Conservation (phyloP, 2,113 vertebrate genomes). For the Notothenia coriiceps region DNA sequence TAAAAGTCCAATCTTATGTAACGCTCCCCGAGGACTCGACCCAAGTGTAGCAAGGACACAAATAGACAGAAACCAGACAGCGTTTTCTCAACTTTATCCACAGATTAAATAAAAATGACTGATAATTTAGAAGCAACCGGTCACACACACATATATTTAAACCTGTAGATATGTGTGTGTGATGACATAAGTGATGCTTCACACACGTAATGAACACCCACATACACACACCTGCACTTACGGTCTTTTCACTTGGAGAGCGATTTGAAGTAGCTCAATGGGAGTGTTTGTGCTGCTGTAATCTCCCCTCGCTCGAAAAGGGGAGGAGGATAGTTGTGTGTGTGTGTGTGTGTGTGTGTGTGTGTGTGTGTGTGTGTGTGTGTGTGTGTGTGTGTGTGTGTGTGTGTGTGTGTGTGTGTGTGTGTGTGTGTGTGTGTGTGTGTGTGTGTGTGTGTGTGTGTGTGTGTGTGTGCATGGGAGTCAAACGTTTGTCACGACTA, state of each 20-base stretch:
- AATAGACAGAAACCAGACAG: background rate
- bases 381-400: too few species aligned
- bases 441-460: background rate
- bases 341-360: constrained; percentile 7
- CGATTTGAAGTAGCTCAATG: constrained; percentile 53
- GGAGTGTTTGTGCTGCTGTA: constrained; percentile 60
- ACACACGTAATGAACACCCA: constrained; percentile 64
- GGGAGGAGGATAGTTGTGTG: background rate
- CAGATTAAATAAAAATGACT: constrained; percentile 3
- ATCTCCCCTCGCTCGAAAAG: constrained; percentile 32
- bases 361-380: constrained; percentile 13
- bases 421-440: too few species aligned
- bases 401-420: too few species aligned
- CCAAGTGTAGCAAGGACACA: background rate
- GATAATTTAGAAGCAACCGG: constrained; percentile 5
- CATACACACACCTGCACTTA: constrained; percentile 47
- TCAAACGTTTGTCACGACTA: constrained; percentile 45
- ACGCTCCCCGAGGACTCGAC: constrained; percentile 7
- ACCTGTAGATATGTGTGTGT: constrained; percentile 46
- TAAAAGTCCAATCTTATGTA: constrained; percentile 26
- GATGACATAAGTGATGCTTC: constrained; percentile 67
- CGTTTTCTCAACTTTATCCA: background rate
- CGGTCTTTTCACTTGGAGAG: constrained; percentile 53
- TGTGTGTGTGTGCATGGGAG: too few species aligned
- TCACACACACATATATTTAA: constrained; percentile 59